phyloP scores from a whole-genome alignment of 2,888 invertebrate genomes.

The Lagria hirta region DNA sequence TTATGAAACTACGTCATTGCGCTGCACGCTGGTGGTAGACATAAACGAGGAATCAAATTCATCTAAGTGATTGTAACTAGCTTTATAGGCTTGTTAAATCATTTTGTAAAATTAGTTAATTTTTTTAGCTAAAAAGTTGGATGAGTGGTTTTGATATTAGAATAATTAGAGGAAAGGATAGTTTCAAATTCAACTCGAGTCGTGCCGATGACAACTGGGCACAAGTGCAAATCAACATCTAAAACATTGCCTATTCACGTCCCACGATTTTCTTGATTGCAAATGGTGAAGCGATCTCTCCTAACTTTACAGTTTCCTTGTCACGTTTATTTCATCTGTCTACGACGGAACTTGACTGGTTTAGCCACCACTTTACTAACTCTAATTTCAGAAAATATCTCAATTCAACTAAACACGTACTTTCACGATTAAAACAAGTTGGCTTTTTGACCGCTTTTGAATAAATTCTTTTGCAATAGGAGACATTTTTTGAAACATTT shows the following conservation, averaged over 20 bases:
- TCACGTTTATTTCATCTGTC: conserved; percentile 40
- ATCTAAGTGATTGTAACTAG: conserved; percentile 40
- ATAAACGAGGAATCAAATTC: conserved; percentile 40
- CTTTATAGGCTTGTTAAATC: conserved; percentile 24
- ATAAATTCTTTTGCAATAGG: too few relatives aligned
- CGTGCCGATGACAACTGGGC: conserved; percentile 35
- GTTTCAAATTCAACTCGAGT: conserved; percentile 32
- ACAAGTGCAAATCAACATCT: conserved; percentile 36
- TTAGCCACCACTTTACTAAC: conserved; percentile 23
- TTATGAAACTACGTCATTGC: conserved; percentile 41
- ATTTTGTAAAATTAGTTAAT: too few relatives aligned
- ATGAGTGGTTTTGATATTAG: conserved; percentile 10
- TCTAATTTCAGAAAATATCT: conserved; percentile 27
- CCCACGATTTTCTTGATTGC: conserved; percentile 34
- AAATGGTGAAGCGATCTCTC: conserved; percentile 29
- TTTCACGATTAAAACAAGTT: conserved; percentile 23
- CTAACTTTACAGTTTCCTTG: conserved; percentile 36
- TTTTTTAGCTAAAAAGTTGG: conserved; percentile 1
- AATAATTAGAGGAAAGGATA: conserved; percentile 19
- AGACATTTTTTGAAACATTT: too few relatives aligned
- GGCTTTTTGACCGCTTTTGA: too few relatives aligned
- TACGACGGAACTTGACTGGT: conserved; percentile 35
- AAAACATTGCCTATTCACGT: conserved; percentile 33
- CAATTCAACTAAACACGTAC: conserved; percentile 26
- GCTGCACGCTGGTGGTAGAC: conserved; percentile 38